phyloP scores from a whole-genome alignment of 2,888 invertebrate genomes.

The Drosophila atroscutellata region DNA sequence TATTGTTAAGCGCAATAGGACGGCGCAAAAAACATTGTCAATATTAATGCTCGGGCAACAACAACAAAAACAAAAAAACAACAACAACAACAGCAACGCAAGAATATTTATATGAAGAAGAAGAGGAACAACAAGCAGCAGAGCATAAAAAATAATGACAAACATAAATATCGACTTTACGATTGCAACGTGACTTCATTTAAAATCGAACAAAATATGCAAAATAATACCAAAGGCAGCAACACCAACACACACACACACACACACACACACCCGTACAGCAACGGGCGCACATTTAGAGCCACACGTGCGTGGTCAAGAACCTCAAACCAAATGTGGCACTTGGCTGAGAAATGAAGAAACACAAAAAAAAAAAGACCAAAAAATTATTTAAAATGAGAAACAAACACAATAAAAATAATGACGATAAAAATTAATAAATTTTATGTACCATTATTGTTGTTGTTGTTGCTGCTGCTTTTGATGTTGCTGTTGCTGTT shows the following conservation, averaged over 20 bases:
- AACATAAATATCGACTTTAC: slow-evolving; percentile 69
- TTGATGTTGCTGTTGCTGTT: slow-evolving; percentile 35
- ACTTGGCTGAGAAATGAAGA: slow-evolving; percentile 60
- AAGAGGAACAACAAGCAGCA: slow-evolving; percentile 49
- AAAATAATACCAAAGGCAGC: slow-evolving; percentile 62
- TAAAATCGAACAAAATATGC: slow-evolving; percentile 81
- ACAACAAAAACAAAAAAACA: slow-evolving; percentile 33
- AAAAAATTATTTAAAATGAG: slow-evolving; percentile 25
- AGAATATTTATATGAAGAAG: slow-evolving; percentile 9
- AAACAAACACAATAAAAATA: slow-evolving; percentile 53
- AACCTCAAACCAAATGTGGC: slow-evolving; percentile 77
- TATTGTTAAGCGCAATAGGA: slow-evolving; percentile 69
- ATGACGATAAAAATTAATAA: slow-evolving; percentile 74
- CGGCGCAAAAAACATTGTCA: slow-evolving; percentile 51
- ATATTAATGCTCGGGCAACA: slow-evolving; percentile 41
- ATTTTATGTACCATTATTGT: slow-evolving; percentile 72
- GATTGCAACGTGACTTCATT: slow-evolving; percentile 81
- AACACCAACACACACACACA: slow-evolving; percentile 23
- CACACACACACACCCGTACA: slow-evolving; percentile 45
- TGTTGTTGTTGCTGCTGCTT: slow-evolving; percentile 41
- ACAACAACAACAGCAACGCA: slow-evolving; percentile 12
- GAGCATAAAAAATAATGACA: slow-evolving; percentile 69
- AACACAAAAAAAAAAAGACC: slow-evolving; percentile 9
- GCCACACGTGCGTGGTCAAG: slow-evolving; percentile 79
- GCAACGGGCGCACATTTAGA: slow-evolving; percentile 63